Conservation (phyloP, 1,140 invertebrate species). For the Copidosoma floridanum region DNA sequence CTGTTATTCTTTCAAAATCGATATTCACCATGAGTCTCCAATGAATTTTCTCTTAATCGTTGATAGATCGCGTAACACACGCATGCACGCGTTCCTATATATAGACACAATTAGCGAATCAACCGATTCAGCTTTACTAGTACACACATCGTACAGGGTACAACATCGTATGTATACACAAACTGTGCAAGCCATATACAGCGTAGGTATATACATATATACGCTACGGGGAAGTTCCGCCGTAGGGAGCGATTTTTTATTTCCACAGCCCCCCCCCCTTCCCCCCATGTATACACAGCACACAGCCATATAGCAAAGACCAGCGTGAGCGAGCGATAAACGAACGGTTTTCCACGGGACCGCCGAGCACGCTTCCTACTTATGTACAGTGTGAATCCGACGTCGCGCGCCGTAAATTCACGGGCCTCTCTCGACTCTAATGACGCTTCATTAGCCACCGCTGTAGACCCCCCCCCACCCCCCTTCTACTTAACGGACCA, state of each 20-base stretch:
- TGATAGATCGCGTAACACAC: too few species aligned
- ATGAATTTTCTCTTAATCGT: too few species aligned
- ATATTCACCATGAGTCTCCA: too few species aligned
- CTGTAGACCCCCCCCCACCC: too few species aligned
- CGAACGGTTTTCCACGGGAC: conserved; percentile 16
- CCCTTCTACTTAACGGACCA: too few species aligned
- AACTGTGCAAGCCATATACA: not conserved
- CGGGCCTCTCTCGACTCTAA: conserved; percentile 22
- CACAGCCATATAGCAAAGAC: not conserved
- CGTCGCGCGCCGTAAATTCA: conserved; percentile 20
- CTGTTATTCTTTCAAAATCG: too few species aligned
- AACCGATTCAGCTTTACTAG: too few species aligned
- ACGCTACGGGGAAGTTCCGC: too few species aligned
- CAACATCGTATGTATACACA: not conserved
- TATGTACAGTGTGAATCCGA: conserved; percentile 23
- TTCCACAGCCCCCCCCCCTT: not conserved
- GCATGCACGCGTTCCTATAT: too few species aligned
- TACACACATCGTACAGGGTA: not conserved
- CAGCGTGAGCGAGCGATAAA: conserved; percentile 20
- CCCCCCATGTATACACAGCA: not conserved
- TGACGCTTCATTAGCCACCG: conserved; percentile 21
- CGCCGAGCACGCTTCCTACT: too few species aligned
- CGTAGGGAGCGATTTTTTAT: not conserved
- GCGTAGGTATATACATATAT: too few species aligned
- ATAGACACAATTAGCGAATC: too few species aligned